These are phyloP conservation scores for Brachirus orientalis DNA, from an alignment of 2,113 vertebrate genomes.

Conservation along the genomic window DNA sequence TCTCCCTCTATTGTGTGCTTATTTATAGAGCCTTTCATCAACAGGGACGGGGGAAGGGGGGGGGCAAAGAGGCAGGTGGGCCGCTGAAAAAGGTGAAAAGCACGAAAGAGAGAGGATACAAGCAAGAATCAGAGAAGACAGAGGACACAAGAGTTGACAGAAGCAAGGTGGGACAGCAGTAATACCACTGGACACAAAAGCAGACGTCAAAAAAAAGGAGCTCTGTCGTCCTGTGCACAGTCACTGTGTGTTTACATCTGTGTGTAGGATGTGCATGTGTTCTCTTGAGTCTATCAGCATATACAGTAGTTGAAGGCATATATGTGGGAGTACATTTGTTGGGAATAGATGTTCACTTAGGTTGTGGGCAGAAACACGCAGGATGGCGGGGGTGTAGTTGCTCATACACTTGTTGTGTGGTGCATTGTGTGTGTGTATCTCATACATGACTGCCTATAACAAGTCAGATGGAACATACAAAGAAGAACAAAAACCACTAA, in stretches of 20 bases:
- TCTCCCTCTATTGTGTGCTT: constrained; percentile 33
- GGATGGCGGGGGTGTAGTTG: constrained; percentile 45
- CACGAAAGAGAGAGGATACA: constrained; percentile 1
- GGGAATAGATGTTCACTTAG: constrained; percentile 50
- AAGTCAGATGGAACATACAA: constrained; percentile 50
- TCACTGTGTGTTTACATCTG: constrained; percentile 50
- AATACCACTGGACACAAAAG: constrained; percentile 5
- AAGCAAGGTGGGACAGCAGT: constrained; percentile 1
- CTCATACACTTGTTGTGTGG: constrained; percentile 45
- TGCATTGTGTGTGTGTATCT: constrained; percentile 59
- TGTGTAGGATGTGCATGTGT: constrained; percentile 47
- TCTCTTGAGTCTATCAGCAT: constrained; percentile 36
- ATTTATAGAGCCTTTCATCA: constrained; percentile 81
- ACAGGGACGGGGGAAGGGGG: constrained; percentile 80
- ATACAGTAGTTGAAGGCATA: constrained; percentile 37
- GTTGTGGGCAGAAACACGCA: constrained; percentile 49
- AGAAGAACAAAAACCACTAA: constrained; percentile 50
- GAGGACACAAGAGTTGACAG: not conserved
- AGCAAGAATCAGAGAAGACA: not conserved
- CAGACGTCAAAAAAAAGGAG: no score
- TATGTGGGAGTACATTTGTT: constrained; percentile 53
- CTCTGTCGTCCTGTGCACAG: constrained; percentile 37
- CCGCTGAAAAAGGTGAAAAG: not conserved
- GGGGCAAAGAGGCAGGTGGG: constrained; percentile 33
- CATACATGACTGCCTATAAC: constrained; percentile 45